A percentile compares a stretch with the other conserved stretches of the same genome.
Evolutionary conservation across 2,797 vertebrate species (phyloP).

Genomic region (Cynopterus sphinx): DNA sequence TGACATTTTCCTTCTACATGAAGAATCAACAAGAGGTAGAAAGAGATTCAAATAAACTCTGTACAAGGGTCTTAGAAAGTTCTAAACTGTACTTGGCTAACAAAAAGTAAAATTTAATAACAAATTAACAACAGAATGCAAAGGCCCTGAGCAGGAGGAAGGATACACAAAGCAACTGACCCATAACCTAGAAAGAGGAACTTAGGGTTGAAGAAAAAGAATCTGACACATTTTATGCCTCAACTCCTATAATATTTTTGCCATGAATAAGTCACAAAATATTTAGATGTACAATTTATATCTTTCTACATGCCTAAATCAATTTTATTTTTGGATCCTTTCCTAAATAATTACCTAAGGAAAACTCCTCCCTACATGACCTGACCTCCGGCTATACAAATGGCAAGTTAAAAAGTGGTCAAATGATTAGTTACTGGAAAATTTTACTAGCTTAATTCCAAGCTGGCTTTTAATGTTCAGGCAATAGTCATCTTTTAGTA

Average conservation of each 20-base stretch:
- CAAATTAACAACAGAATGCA: background rate
- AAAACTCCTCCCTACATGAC: background rate
- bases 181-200: background rate
- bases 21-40: background rate
- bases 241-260: background rate
- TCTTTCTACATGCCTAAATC: background rate
- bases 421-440: background rate
- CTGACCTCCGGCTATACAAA: slow-evolving; percentile 1
- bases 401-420: background rate
- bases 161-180: background rate
- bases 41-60: background rate
- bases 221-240: background rate
- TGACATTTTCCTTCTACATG: background rate
- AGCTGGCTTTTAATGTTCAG: slow-evolving; percentile 31
- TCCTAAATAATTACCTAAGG: background rate
- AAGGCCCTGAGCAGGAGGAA: background rate
- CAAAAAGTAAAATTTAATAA: background rate
- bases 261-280: background rate
- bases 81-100: background rate
- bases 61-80: background rate
- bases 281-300: background rate
- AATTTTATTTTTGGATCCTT: background rate
- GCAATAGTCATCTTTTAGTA: background rate
- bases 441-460: slow-evolving; percentile 40
- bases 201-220: background rate